Conservation (phyloP, 2,797 vertebrate species). For the Argentina silus region DNA sequence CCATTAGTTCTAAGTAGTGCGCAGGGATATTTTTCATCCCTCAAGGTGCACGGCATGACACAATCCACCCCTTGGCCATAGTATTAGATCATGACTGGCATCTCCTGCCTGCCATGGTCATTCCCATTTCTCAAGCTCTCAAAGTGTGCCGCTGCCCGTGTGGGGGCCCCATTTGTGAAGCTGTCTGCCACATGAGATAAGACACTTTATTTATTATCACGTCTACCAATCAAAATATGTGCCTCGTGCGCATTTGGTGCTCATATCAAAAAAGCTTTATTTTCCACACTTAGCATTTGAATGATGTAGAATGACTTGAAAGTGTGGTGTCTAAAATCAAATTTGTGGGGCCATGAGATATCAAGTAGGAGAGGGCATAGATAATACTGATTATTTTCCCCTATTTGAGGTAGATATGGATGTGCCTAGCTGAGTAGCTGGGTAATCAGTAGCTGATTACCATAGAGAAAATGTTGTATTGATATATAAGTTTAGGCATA, state of each 20-base stretch:
- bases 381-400: background rate
- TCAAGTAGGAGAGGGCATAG: background rate
- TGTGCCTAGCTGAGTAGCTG: no score
- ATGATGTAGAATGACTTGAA: constrained; percentile 13
- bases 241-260: constrained; percentile 15
- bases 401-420: background rate
- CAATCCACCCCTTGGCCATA: constrained; percentile 72
- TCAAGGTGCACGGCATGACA: constrained; percentile 77
- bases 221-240: constrained; percentile 68
- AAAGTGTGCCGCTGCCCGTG: constrained; percentile 64
- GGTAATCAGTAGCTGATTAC: no score
- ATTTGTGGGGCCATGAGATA: background rate
- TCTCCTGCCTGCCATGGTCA: constrained; percentile 73
- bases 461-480: no score
- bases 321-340: constrained; percentile 18
- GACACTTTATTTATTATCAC: constrained; percentile 76
- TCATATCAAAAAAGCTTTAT: constrained; percentile 10
- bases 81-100: constrained; percentile 78
- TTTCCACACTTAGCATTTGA: constrained; percentile 6
- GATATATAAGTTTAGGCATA: no score
- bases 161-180: constrained; percentile 78
- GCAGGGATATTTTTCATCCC: constrained; percentile 75
- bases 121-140: constrained; percentile 76
- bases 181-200: constrained; percentile 80
- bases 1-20: constrained; percentile 79